Base-by-base conservation (phyloP, 2,888 invertebrate species). In the Zaprionus obscuricornis region DNA sequence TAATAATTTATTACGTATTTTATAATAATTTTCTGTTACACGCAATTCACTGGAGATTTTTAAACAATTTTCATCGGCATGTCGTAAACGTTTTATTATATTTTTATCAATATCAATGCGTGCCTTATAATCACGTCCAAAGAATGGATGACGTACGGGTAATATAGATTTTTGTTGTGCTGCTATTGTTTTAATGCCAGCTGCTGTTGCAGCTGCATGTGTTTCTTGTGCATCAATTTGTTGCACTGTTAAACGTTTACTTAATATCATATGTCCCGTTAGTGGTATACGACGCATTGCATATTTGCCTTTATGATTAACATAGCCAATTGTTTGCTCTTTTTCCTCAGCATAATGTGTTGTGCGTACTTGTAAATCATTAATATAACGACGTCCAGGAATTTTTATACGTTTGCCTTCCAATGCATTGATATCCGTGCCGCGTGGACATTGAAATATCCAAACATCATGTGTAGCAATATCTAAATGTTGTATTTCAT, bases 381-480 rank as follows among this genome's bases (percentile, higher is more conserved):
- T 70, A 1, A 69, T 24, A 24, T 46, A 58, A 1, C 81, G 81
- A 0, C 74, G 69, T 0, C 77, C 77, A 0, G 77, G 77, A 22
- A 77, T 13, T 29, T 84, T 84, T 3, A 77, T 50, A 3, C 69
- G 69, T 16, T 73, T 76, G 18, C 33, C 42, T 0, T 7, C 13
- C 16, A 72, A 16, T 0, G 24, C 7, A 3, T n/a, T 20, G 6
- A 50, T 26, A 10, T 73, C 46, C 18, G 64, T 47, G 5, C 58
- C 49, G 36, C 56, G 69, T 10, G 77, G 69, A n/a, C 85, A 81
- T n/a, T 73, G 77, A 17, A 77, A 3, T 5, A 77, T 3, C 82
- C 81, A 84, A 3, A 56, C 85, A 1, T 77, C 77, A 7, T 81
- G 66, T 0, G 40, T 33, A 0, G 51, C 56, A 1, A 16, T 11